These are phyloP conservation scores for Nephrotoma appendiculata DNA, from an alignment of 2,888 invertebrate species.

Conservation along the genomic window DNA sequence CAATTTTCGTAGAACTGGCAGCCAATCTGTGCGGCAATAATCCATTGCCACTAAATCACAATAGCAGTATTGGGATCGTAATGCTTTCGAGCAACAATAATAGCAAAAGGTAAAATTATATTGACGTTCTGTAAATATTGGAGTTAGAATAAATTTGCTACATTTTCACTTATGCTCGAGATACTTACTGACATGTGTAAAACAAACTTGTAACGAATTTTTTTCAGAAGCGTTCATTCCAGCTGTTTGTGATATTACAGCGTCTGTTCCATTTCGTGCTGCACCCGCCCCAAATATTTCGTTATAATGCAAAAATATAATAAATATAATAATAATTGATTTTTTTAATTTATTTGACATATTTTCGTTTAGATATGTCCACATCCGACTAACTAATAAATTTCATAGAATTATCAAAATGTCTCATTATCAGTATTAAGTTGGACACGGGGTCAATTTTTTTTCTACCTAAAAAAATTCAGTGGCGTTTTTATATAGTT, in stretches of 20 bases:
- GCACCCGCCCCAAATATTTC: background rate
- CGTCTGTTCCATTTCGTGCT: background rate
- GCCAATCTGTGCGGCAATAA: background rate
- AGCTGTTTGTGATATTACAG: background rate
- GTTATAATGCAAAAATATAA: background rate
- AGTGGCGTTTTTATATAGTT: background rate
- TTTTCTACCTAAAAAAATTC: background rate
- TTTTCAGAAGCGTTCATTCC: background rate
- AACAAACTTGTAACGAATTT: background rate
- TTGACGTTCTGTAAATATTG: background rate
- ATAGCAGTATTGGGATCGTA: background rate
- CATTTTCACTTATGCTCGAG: background rate
- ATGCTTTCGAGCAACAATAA: background rate
- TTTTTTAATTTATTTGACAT: background rate
- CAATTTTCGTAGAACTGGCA: background rate
- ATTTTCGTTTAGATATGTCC: background rate
- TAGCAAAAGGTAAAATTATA: background rate
- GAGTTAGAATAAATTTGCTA: background rate
- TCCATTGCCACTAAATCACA: constrained; percentile 1
- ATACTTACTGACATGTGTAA: background rate
- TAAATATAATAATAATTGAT: background rate
- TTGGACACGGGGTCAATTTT: background rate
- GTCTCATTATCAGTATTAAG: background rate
- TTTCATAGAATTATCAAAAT: background rate
- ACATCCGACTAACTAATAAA: background rate